These are phyloP conservation scores for Eilema caniola DNA, from an alignment of 2,888 invertebrate species.

Conservation along the genomic window DNA sequence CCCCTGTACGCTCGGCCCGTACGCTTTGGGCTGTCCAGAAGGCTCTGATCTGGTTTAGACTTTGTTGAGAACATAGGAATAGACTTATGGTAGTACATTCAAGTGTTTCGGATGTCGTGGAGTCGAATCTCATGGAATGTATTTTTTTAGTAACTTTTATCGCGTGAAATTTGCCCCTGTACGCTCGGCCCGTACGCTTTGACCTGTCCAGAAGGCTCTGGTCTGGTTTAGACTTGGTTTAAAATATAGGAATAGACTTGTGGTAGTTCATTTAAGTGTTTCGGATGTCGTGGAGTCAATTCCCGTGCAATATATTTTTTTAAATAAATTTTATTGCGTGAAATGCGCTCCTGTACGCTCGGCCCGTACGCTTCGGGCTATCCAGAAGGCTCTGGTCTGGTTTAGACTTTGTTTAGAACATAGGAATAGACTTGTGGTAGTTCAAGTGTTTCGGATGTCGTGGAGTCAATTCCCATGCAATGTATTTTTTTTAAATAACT, in stretches of 20 bases:
- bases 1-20: not conserved
- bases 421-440: not conserved
- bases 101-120: not conserved
- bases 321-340: slow-evolving; percentile 58
- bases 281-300: too few species aligned
- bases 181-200: not conserved
- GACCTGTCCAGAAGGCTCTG: not conserved
- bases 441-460: too few species aligned
- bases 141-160: slow-evolving; percentile 61
- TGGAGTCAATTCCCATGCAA: too few species aligned
- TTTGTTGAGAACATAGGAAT: not conserved
- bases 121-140: not conserved
- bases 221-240: not conserved
- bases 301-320: too few species aligned
- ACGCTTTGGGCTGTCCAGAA: not conserved
- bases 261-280: not conserved
- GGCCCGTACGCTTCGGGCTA: not conserved
- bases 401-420: not conserved
- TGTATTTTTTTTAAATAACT: too few species aligned
- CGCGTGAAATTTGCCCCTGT: slow-evolving; percentile 41
- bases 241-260: not conserved
- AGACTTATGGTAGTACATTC: not conserved
- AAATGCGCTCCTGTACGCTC: slow-evolving; percentile 29
- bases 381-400: not conserved
- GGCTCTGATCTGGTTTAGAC: not conserved